Evolutionary conservation across 2,797 vertebrate genomes (phyloP).

Genomic region (Coluber constrictor): DNA sequence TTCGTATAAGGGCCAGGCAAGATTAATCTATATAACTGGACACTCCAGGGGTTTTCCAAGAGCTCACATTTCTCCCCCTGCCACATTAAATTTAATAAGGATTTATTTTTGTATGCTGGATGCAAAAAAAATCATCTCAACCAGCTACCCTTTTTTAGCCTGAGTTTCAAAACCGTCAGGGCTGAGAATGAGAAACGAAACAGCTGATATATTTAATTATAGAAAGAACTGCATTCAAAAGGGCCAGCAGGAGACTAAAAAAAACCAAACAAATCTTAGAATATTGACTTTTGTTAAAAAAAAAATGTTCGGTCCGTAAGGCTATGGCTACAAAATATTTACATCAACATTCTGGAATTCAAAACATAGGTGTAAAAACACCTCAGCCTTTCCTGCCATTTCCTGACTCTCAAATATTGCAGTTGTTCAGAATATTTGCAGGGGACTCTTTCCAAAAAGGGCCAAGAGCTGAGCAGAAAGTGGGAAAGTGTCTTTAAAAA

Average conservation of each 20-base stretch:
- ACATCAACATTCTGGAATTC: neutral
- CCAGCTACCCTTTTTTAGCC: neutral
- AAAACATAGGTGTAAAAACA: neutral
- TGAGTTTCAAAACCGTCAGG: neutral
- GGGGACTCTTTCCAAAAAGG: neutral
- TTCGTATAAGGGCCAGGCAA: conserved; percentile 20
- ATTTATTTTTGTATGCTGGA: fast-evolving
- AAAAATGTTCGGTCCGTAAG: neutral
- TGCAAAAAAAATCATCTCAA: neutral
- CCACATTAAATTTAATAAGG: neutral
- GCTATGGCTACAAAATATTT: neutral
- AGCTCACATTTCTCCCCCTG: fast-evolving
- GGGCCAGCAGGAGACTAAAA: neutral
- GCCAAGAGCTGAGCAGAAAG: neutral
- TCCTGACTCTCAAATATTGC: neutral
- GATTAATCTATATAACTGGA: conserved; percentile 17
- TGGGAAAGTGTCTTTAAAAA: neutral
- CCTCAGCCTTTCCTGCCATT: neutral
- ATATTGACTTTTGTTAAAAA: neutral
- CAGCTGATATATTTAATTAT: neutral
- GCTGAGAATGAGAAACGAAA: neutral
- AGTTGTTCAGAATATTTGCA: neutral
- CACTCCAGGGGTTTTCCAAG: conserved; percentile 22
- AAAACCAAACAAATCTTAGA: neutral
- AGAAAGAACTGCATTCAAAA: neutral